Percentiles rank a stretch among this genome's conserved stretches.
These are phyloP conservation scores for Cynopterus sphinx DNA, from an alignment of 2,797 vertebrate species.

Conservation along the genomic window DNA sequence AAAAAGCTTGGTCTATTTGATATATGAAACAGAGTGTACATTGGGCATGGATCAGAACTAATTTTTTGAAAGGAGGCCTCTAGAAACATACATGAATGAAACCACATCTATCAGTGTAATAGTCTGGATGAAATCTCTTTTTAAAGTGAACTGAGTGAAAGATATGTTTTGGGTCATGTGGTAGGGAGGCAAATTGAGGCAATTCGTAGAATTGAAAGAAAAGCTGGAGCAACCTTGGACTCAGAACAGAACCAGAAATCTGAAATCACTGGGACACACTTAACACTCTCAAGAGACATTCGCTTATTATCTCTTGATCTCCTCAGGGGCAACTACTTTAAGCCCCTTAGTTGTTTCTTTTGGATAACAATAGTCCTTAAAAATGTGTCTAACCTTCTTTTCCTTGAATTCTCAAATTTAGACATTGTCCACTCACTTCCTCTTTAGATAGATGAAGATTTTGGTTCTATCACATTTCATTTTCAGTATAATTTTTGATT, in stretches of 20 bases:
- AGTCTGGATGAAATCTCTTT: not conserved
- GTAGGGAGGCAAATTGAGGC: not conserved
- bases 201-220: not conserved
- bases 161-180: not conserved
- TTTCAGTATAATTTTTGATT: slow-evolving; percentile 32
- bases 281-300: not conserved
- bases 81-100: not conserved
- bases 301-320: not conserved
- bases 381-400: not conserved
- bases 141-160: not conserved
- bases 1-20: not conserved
- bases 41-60: not conserved
- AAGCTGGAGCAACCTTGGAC: not conserved
- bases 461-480: not conserved
- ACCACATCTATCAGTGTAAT: not conserved
- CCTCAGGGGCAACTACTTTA: not conserved
- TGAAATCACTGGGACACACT: not conserved
- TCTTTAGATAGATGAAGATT: not conserved
- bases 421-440: not conserved
- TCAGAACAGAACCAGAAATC: not conserved
- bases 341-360: not conserved
- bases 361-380: not conserved
- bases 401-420: not conserved
- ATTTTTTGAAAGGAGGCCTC: not conserved
- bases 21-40: not conserved